Conservation (phyloP, 2,113 vertebrate genomes). For the Entomyzon cyanotis region DNA sequence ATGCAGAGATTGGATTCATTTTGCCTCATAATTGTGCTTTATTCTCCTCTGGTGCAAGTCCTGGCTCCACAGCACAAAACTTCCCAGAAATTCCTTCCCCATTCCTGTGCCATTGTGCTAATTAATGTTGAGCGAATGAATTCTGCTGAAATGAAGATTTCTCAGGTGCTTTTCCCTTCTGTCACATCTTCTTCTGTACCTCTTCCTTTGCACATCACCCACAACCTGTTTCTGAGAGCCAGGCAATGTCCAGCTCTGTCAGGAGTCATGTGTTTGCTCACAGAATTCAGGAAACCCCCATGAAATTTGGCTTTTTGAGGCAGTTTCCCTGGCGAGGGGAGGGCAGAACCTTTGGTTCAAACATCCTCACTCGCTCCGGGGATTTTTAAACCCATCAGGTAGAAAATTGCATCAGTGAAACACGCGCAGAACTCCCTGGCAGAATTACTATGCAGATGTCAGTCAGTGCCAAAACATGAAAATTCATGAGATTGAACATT, state of each 20-base stretch:
- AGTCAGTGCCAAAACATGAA: constrained; percentile 23
- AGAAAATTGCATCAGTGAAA: neutral
- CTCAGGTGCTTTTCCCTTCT: neutral
- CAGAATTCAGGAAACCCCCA: neutral
- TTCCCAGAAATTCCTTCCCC: neutral
- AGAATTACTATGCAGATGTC: constrained; percentile 16
- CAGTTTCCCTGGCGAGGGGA: neutral
- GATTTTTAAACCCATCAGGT: neutral
- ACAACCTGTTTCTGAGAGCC: neutral
- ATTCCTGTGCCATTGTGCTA: neutral
- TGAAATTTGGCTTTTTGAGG: neutral
- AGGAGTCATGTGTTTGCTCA: neutral
- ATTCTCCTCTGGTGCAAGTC: neutral
- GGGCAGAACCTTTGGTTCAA: neutral
- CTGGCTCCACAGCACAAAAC: neutral
- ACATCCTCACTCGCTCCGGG: neutral
- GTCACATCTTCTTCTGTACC: neutral
- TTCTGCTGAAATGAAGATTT: neutral
- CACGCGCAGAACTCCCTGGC: neutral
- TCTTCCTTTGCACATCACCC: neutral
- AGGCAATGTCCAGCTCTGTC: neutral
- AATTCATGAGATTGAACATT: neutral
- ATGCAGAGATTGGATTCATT: neutral
- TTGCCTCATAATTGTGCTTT: neutral
- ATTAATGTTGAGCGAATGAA: neutral